Percentiles rank a stretch among this genome's conserved stretches.
Conservation (phyloP, 2,797 vertebrate species). For the Sphenopsis melanotis region DNA sequence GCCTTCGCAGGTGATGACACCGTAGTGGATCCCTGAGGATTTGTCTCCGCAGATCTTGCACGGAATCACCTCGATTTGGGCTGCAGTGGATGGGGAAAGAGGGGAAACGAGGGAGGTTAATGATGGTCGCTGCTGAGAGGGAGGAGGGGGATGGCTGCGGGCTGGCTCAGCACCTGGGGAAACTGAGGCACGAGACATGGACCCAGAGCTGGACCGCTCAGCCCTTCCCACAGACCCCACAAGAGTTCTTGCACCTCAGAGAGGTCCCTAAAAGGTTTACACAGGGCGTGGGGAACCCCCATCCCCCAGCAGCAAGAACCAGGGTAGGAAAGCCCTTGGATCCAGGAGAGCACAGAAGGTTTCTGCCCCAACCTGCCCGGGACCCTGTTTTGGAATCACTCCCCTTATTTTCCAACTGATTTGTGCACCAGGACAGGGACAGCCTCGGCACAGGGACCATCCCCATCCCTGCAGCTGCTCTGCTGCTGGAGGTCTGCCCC, state of each 20-base stretch:
- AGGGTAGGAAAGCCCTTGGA: neutral
- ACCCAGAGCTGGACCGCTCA: neutral
- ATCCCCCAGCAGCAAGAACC: neutral
- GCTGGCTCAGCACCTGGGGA: neutral
- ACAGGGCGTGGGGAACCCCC: fast-evolving
- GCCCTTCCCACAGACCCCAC: neutral
- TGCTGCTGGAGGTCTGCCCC: neutral
- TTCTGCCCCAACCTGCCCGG: fast-evolving
- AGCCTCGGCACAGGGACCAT: neutral
- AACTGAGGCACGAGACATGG: neutral
- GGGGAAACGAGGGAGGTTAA: neutral
- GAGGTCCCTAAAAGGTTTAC: neutral
- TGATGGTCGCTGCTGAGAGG: fast-evolving
- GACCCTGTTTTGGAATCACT: neutral
- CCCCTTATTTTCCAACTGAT: neutral
- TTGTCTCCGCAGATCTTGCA: constrained; percentile 96
- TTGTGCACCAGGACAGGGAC: neutral
- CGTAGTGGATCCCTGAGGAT: constrained; percentile 92
- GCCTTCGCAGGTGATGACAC: constrained; percentile 94
- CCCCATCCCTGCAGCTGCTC: neutral
- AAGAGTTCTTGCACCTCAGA: neutral
- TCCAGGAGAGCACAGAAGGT: fast-evolving
- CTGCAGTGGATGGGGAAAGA: constrained; percentile 50
- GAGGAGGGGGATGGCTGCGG: fast-evolving
- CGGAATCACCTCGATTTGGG: constrained; percentile 93